Base-by-base conservation (phyloP, 2,797 vertebrate genomes). In the Fistularia commersonii region DNA sequence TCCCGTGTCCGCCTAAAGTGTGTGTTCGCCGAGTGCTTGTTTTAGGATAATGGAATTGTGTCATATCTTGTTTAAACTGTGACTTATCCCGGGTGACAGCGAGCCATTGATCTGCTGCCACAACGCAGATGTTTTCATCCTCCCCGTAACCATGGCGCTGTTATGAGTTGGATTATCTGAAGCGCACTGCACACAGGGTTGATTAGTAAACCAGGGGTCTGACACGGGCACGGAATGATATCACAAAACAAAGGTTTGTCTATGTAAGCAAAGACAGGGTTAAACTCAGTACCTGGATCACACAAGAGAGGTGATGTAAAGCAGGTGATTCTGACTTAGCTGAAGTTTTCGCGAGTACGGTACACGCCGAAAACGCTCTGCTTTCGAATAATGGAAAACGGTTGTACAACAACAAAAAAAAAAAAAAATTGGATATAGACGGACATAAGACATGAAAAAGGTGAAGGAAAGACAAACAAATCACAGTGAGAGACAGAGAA, bases 61-160 rank as follows among this genome's bases (percentile, higher is more conserved):
- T 89, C 84, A 85, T 82, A 87, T 88, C 82, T 87, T 85, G 83
- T 89, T 89, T 82, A 85, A 86, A 86, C 82, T 77, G 80, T 56
- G 54, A 76, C 83, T 89, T 88, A 89, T 89, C 85, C 72, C 8
- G 66, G 74, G 71, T 69, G 84, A 90, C 79, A 84, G 81, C 71
- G 72, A 86, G 72, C 80, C 84, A 84, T 82, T 87, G 86, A 89
- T 89, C 79, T 83, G 77, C 82, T 86, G 81, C 82, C 84, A 83
- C 77, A 64, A 64, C 45, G 57, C 81, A 88, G 80, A 87, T 86
- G 84, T 88, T 87, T 84, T 84, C 79, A 80, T 82, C 77, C 75
- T 76, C 69, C 67, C 70, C 32, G 83, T 81, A 80, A 76, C 83
- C 74, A 88, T 77, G 82, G 71, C 35, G 41, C 64, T 71, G 75